These are phyloP conservation scores for Phalacrocorax pelagicus DNA, from an alignment of 2,113 vertebrate species.

Conservation along the genomic window DNA sequence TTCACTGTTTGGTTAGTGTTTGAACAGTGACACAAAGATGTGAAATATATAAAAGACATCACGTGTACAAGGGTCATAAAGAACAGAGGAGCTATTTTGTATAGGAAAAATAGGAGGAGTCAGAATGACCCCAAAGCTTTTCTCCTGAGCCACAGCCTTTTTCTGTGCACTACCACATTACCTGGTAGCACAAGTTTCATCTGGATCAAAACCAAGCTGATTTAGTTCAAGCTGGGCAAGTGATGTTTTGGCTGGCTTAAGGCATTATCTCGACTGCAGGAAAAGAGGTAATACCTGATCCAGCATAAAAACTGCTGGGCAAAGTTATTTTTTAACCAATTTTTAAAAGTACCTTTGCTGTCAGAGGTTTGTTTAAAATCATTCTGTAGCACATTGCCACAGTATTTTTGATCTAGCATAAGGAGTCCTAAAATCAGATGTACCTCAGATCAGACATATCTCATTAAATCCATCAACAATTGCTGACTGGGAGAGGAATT, in stretches of 20 bases:
- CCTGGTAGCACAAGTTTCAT: background rate
- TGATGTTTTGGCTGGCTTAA: background rate
- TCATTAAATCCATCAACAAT: background rate
- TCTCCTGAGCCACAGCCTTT: background rate
- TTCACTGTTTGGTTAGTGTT: background rate
- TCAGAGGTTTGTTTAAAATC: background rate
- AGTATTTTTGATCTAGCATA: background rate
- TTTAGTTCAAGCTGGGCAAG: background rate
- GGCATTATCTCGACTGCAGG: background rate
- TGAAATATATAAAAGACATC: background rate
- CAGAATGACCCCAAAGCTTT: background rate
- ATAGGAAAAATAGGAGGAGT: background rate
- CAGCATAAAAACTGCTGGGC: background rate
- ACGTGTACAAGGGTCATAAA: rapidly evolving
- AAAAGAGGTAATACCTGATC: background rate
- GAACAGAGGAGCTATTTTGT: background rate
- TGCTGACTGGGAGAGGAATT: background rate
- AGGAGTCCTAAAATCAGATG: background rate
- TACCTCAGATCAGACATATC: background rate
- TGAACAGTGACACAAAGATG: background rate
- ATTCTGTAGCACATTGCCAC: background rate
- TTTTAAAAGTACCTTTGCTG: background rate
- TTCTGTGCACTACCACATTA: background rate
- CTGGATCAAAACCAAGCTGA: background rate
- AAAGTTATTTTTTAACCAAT: background rate